Evolutionary conservation across 2,888 invertebrate genomes (phyloP).

Genomic region (Folsomia candida): DNA sequence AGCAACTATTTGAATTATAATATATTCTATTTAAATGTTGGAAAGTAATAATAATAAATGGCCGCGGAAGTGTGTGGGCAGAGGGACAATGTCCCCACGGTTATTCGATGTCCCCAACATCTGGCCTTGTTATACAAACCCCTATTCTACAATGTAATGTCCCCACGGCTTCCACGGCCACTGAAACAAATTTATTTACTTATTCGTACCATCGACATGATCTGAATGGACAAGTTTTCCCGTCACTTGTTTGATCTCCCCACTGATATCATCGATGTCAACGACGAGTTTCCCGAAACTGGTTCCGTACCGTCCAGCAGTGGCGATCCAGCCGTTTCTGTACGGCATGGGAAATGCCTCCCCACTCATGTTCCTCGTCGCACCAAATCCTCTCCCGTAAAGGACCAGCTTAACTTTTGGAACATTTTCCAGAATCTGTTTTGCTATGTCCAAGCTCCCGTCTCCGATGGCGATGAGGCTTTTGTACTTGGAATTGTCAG

Average conservation of each 20-base stretch:
- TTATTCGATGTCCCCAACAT: neutral
- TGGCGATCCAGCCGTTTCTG: slow-evolving; percentile 34
- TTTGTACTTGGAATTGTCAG: neutral
- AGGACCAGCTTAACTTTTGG: slow-evolving; percentile 41
- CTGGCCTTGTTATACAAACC: no score
- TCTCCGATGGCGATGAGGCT: slow-evolving; percentile 44
- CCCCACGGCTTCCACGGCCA: no score
- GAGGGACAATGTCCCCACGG: no score
- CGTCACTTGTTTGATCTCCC: slow-evolving; percentile 4
- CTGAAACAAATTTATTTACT: no score
- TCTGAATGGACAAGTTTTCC: neutral
- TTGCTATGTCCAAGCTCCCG: slow-evolving; percentile 33
- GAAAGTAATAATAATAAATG: neutral
- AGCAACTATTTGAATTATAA: neutral
- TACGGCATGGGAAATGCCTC: slow-evolving; percentile 25
- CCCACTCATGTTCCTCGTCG: neutral
- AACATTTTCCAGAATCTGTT: slow-evolving; percentile 31
- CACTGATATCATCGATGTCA: slow-evolving; percentile 11
- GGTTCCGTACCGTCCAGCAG: slow-evolving; percentile 39
- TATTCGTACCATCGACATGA: no score
- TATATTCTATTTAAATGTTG: neutral
- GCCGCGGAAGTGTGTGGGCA: no score
- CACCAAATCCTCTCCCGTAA: slow-evolving; percentile 32
- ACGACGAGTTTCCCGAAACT: slow-evolving; percentile 41
- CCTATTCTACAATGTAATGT: no score